Percentiles rank a stretch among this genome's conserved stretches.
phyloP scores from a whole-genome alignment of 2,888 invertebrate genomes.

The Timema podura region DNA sequence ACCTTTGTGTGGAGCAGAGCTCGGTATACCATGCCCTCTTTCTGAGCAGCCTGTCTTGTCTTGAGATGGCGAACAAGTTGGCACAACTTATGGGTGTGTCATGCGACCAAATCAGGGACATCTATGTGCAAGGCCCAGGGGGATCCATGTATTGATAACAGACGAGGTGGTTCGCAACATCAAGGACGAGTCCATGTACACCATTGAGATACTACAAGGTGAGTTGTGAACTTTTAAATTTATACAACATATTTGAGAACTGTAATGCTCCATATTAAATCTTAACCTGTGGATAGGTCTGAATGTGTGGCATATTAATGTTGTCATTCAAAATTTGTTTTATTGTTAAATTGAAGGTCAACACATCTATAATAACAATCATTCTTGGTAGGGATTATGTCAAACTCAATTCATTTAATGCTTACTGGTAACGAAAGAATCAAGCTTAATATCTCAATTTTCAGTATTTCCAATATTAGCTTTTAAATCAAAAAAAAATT shows the following conservation, averaged over 20 bases:
- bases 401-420: too few species aligned
- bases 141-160: conserved; percentile 76
- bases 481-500: too few species aligned
- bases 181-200: conserved; percentile 71
- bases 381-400: too few species aligned
- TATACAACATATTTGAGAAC: background rate
- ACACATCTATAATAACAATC: too few species aligned
- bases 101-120: conserved; percentile 48
- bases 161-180: conserved; percentile 82
- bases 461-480: too few species aligned
- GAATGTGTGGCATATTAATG: background rate
- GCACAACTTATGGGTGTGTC: conserved; percentile 53
- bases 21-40: conserved; percentile 78
- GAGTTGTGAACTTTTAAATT: background rate
- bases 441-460: too few species aligned
- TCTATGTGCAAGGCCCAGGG: conserved; percentile 80
- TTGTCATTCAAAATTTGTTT: background rate
- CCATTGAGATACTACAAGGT: conserved; percentile 49
- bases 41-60: conserved; percentile 61
- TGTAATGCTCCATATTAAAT: background rate
- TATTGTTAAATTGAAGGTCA: too few species aligned
- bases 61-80: conserved; percentile 64
- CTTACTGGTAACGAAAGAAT: too few species aligned
- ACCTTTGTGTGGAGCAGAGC: conserved; percentile 64
- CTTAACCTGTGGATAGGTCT: background rate